Percentiles rank a stretch among this genome's conserved stretches.
phyloP scores from a whole-genome alignment of 2,113 vertebrate species.

The Clupea harengus region DNA sequence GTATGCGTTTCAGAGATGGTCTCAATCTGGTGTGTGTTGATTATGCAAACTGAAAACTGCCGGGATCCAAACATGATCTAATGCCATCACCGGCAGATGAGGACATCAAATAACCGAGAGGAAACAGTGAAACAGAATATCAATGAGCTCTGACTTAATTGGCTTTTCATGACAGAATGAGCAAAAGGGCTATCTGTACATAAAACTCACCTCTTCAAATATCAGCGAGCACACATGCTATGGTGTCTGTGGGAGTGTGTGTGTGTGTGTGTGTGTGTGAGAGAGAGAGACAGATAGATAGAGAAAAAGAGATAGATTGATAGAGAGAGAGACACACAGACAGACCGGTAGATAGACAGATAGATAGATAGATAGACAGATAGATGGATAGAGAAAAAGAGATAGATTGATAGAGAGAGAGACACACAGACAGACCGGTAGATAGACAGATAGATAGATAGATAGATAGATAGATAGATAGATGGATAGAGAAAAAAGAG shows the following conservation, averaged over 20 bases:
- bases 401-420: not conserved
- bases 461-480: too few relatives aligned
- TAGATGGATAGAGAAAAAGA: not conserved
- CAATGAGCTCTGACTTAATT: slow-evolving; percentile 40
- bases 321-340: not conserved
- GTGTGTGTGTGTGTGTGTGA: not conserved
- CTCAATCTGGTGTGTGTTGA: too few relatives aligned
- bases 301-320: not conserved
- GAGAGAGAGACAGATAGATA: not conserved
- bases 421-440: too few relatives aligned
- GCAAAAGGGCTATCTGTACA: not conserved
- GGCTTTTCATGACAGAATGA: slow-evolving; percentile 10
- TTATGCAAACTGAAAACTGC: too few relatives aligned
- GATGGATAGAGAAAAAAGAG: not conserved
- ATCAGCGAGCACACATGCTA: slow-evolving; percentile 11
- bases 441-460: too few relatives aligned
- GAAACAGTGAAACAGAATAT: slow-evolving; percentile 30
- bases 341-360: too few relatives aligned
- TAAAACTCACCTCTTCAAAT: not conserved
- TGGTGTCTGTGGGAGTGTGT: not conserved
- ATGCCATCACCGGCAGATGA: not conserved
- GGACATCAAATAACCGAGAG: slow-evolving; percentile 41
- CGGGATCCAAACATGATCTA: not conserved
- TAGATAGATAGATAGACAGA: not conserved
- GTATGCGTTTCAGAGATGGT: too few relatives aligned